Evolutionary conservation across 1,140 invertebrate species (phyloP).

Genomic region (Hypsibius dujardini): DNA sequence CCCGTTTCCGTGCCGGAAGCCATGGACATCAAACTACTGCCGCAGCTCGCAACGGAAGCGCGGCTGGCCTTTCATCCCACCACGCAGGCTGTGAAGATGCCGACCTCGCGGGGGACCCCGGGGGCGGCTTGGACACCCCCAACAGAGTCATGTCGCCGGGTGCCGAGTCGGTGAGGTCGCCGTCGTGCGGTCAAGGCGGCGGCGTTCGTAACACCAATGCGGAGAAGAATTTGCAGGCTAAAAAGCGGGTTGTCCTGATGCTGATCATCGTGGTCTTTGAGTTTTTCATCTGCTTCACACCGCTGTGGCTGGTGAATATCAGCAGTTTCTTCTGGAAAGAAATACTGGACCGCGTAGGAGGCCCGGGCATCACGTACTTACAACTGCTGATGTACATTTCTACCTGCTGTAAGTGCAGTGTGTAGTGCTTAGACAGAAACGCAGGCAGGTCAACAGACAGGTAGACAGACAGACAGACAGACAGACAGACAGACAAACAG

Average conservation of each 20-base stretch:
- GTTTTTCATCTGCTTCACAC: constrained; percentile 84
- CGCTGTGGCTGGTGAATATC: constrained; percentile 64
- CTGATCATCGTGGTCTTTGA: constrained; percentile 72
- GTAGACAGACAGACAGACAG: too few species aligned
- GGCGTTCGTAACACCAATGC: constrained; percentile 51
- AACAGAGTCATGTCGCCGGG: too few species aligned
- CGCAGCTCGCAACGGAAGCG: not conserved
- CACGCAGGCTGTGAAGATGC: not conserved
- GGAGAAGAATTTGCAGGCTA: constrained; percentile 56
- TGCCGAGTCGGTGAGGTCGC: too few species aligned
- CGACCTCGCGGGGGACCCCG: too few species aligned
- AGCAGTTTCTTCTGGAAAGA: constrained; percentile 51
- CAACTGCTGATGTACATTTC: constrained; percentile 67
- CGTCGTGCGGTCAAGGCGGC: constrained; percentile 33
- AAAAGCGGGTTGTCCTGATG: constrained; percentile 71
- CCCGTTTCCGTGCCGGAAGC: not conserved
- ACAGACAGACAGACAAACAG: too few species aligned
- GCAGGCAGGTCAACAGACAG: too few species aligned
- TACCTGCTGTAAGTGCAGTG: constrained; percentile 48
- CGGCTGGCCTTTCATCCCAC: not conserved
- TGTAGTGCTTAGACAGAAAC: too few species aligned
- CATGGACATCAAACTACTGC: not conserved
- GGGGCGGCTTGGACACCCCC: too few species aligned
- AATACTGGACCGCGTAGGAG: constrained; percentile 48
- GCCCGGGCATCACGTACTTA: constrained; percentile 52